These are phyloP conservation scores for Rhyacichthys aspro DNA, from an alignment of 2,797 vertebrate species.

Conservation along the genomic window DNA sequence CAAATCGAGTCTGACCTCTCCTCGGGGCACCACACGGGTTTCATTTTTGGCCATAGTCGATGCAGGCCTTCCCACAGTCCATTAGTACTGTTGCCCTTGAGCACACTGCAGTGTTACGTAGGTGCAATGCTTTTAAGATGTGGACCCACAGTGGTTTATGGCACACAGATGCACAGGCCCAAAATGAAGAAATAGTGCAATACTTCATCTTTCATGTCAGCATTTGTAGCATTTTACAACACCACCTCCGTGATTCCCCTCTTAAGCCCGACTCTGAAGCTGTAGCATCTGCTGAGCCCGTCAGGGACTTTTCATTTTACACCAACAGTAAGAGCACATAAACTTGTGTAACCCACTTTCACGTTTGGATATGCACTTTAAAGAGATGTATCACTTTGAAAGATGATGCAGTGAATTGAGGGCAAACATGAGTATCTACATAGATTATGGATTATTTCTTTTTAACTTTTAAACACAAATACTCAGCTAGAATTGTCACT, in stretches of 20 bases:
- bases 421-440: neutral
- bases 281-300: neutral
- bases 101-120: slow-evolving; percentile 24
- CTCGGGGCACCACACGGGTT: slow-evolving; percentile 31
- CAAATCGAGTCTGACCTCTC: slow-evolving; percentile 50
- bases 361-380: neutral
- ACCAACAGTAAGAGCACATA: slow-evolving; percentile 1
- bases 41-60: slow-evolving; percentile 36
- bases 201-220: neutral
- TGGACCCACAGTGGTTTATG: slow-evolving; percentile 2
- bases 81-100: slow-evolving; percentile 51
- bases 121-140: neutral
- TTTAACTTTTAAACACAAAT: too few relatives aligned
- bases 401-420: neutral
- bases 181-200: neutral
- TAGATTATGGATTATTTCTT: too few relatives aligned
- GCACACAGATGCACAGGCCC: neutral
- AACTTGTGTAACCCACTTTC: neutral
- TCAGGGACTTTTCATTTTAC: neutral
- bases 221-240: neutral
- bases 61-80: slow-evolving; percentile 53
- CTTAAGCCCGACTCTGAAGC: slow-evolving; percentile 3
- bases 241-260: neutral
- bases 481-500: too few relatives aligned
- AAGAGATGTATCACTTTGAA: neutral